Evolutionary conservation across 2,888 invertebrate species (phyloP), one percentile per base, ranked within the genome.

Genomic region (Notodonta ziczac): DNA sequence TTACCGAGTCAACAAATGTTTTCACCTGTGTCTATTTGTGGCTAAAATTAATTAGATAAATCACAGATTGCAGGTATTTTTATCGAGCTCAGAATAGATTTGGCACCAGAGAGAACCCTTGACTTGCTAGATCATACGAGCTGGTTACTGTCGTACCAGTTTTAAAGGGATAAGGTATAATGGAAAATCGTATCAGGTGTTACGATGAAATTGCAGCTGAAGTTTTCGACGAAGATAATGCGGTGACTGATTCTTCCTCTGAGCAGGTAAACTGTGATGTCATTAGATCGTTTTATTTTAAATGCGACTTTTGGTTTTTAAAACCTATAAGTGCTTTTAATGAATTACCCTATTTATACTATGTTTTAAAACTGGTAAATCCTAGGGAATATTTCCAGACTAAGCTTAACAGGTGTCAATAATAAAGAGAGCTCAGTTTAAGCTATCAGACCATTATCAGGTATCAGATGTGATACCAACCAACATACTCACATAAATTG

Each of bases 191-290:
- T 58, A 80, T 92, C 50, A 78, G 93, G 69, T 89, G 84, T 70
- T 89, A 82, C 70, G 81, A 80, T 60, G 91, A 91, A 61, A 87
- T 93, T 66, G 74, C 74, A 53, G 67, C 80, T 50, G 90, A 94
- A 73, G 88, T 86, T 68, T 95, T 94, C 78, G 90, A 96, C 76
- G 94, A 95, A 74, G 96, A 97, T 84, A 94, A 94, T 65, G 78
- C 94, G 58, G 85, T 80, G 16, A 90, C 91, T 1, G 87, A 87
- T 72, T 84, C 91, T 53, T 87, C 90, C 52, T 83, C 86, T 65
- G 93, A 93, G 54, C 93, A 93, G 88, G 93, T 93, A 83, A 68
- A 60, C 12, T 53, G 48, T 56, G 51, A 44, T 10, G 56, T 51
- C 14, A 51, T 14, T 13, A 5, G 2, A 46, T 46, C 46, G 5